Evolutionary conservation across 2,888 invertebrate genomes (phyloP).

Genomic region (Netelia melanura): DNA sequence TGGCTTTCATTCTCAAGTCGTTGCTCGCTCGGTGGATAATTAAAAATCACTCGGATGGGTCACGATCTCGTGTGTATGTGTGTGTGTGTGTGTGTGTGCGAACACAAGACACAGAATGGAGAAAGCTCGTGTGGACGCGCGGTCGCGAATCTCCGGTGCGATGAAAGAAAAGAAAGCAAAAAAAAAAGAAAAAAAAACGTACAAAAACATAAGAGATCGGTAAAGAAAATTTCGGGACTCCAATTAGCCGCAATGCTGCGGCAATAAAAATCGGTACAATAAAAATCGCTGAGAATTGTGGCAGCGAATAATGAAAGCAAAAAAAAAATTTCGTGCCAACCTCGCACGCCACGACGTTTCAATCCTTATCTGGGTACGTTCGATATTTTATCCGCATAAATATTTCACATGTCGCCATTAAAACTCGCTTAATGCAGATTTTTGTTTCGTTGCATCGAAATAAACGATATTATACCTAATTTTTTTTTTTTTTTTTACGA

Average conservation of each 20-base stretch:
- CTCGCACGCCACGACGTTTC: conserved; percentile 6
- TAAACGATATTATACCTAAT: too few relatives aligned
- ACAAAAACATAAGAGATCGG: background rate
- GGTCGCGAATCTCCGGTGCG: background rate
- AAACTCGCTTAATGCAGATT: conserved; percentile 5
- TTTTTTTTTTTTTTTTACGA: too few relatives aligned
- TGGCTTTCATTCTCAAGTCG: conserved; percentile 28
- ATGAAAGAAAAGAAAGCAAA: background rate
- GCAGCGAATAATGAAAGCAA: conserved; percentile 24
- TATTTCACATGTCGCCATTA: background rate
- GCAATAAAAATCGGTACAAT: conserved; percentile 50
- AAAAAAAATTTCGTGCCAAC: background rate
- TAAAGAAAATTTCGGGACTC: conserved; percentile 44
- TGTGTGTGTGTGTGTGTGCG: conserved; percentile 14
- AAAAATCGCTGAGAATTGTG: conserved; percentile 50
- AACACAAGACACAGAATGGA: conserved; percentile 19
- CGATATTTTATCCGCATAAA: conserved; percentile 1
- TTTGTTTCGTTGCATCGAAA: background rate
- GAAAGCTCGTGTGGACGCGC: conserved; percentile 19
- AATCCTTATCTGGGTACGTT: conserved; percentile 13
- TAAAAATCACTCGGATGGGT: conserved; percentile 50
- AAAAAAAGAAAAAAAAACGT: background rate
- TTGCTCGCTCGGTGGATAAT: conserved; percentile 32
- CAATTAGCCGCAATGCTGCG: conserved; percentile 47
- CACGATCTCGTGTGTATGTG: background rate